phyloP scores from a whole-genome alignment of 2,113 vertebrate genomes.

The Irena cyanogastra region DNA sequence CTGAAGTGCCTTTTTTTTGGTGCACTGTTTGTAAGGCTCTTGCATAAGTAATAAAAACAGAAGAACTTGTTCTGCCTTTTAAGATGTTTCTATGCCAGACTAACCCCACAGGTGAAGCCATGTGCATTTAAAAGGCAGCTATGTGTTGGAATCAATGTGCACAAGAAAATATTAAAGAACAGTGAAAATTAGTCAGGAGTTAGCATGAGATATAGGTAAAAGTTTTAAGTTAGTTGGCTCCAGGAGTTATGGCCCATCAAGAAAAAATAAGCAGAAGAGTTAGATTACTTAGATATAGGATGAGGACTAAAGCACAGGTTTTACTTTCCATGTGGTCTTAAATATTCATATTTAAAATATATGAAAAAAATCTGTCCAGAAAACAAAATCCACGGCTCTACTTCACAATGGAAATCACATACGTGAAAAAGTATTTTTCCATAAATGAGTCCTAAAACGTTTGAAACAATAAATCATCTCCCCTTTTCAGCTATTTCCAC shows the following conservation, averaged over 20 bases:
- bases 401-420: not conserved
- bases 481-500: not conserved
- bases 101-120: not conserved
- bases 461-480: not conserved
- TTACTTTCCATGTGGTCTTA: not conserved
- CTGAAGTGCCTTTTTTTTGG: not conserved
- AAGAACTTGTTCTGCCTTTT: not conserved
- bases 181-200: not conserved
- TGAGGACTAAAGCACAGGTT: not conserved
- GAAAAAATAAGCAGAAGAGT: not conserved
- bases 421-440: not conserved
- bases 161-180: not conserved
- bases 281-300: not conserved
- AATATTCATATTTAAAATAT: not conserved
- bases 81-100: not conserved
- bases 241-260: not conserved
- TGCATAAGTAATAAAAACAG: not conserved
- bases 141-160: not conserved
- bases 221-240: not conserved
- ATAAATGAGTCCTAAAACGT: not conserved
- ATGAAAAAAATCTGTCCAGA: not conserved
- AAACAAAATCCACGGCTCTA: not conserved
- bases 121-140: not conserved
- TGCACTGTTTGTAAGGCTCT: not conserved
- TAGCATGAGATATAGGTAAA: not conserved